These are phyloP conservation scores for Python bivittatus DNA, from an alignment of 2,113 vertebrate species.

Conservation along the genomic window DNA sequence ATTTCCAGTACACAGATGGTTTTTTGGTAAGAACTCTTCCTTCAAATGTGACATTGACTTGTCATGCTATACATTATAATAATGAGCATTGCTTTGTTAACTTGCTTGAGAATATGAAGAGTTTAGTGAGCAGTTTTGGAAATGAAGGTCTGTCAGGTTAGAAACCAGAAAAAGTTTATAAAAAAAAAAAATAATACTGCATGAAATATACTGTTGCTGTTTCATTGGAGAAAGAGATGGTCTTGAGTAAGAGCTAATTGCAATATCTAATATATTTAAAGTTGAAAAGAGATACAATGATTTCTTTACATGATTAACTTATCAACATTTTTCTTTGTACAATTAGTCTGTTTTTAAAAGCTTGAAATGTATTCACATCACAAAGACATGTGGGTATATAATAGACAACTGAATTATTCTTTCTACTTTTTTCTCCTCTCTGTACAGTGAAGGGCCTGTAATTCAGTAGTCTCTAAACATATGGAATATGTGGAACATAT, in stretches of 20 bases:
- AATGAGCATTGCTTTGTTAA: background rate
- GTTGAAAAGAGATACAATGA: background rate
- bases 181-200: background rate
- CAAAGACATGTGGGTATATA: background rate
- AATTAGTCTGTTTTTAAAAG: background rate
- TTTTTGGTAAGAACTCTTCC: conserved; percentile 86
- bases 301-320: background rate
- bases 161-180: background rate
- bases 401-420: background rate
- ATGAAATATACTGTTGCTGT: background rate
- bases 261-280: background rate
- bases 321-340: background rate
- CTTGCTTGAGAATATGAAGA: background rate
- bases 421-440: background rate
- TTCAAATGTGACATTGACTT: background rate
- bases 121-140: background rate
- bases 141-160: background rate
- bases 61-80: background rate
- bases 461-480: background rate
- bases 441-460: background rate
- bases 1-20: conserved; percentile 90
- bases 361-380: background rate
- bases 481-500: background rate
- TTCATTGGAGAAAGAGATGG: background rate
- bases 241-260: background rate